Evolutionary conservation across 2,113 vertebrate species (phyloP), one percentile per base, ranked within the genome.

Genomic region (Thryonomys swinderianus): DNA sequence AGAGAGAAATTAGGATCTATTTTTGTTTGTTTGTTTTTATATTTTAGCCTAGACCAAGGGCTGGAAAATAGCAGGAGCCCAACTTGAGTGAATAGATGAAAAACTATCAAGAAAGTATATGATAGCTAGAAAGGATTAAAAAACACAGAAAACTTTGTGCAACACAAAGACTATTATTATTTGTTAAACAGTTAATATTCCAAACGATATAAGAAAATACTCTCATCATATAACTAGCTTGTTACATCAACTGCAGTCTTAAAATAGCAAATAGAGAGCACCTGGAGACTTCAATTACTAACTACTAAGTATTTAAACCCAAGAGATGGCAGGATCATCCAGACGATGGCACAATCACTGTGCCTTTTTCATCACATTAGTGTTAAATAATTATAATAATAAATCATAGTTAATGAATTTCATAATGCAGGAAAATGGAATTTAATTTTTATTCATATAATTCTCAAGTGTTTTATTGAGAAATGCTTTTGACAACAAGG

Each of bases 81-180:
- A 97, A 96, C 96, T 86, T 71, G 30, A 91, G 55, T 80, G 20
- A 87, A 89, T 59, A 67, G 48, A 84, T 88, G 34, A 67, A 92
- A 92, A 93, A 42, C 40, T 59, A 89, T 57, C 25, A n/a, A 76
- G 69, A 73, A 57, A 79, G 51, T 32, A 51, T 34, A 93, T 40
- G 23, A 14, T 95, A 74, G 48, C 48, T 30, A 90, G 67, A 92
- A 85, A 95, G 67, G 66, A 69, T 20, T 71, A 95, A 93, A 51
- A 96, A 59, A 96, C 18, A 67, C 27, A 78, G 66, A 96, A 97
- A 97, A 82, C 59, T 80, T 94, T 95, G 57, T 40, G 57, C n/a
- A 20, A 80, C 0, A 0, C 30, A 94, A 79, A 92, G 55, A 67
- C 21, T 93, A 67, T 18, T 85, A 55, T 91, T 92, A 96, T 87